phyloP scores from a whole-genome alignment of 1,140 invertebrate species.

The Eupeodes corollae region DNA sequence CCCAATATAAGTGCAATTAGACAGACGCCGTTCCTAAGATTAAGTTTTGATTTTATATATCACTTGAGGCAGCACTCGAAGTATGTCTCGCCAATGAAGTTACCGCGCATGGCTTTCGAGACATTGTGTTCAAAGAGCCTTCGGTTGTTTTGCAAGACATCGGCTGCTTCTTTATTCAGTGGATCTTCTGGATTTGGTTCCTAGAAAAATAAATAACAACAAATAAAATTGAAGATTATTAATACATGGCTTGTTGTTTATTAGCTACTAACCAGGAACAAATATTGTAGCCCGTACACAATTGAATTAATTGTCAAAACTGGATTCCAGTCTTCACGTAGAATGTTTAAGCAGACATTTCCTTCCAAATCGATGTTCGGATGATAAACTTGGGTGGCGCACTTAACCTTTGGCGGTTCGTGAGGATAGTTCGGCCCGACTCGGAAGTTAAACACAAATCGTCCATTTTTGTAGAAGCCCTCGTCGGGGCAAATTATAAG shows the following conservation, averaged over 20 bases:
- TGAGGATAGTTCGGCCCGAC: slow-evolving; percentile 95
- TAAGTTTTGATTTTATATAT: slow-evolving; percentile 42
- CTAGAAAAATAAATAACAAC: slow-evolving; percentile 41
- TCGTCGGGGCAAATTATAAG: slow-evolving; percentile 94
- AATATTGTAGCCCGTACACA: slow-evolving; percentile 94
- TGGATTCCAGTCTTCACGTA: slow-evolving; percentile 98
- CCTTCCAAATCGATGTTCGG: slow-evolving; percentile 92
- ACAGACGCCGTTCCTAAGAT: slow-evolving; percentile 27
- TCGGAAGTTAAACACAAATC: slow-evolving; percentile 93
- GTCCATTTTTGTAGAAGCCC: slow-evolving; percentile 89
- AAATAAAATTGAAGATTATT: neutral
- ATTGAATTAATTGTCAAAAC: slow-evolving; percentile 96
- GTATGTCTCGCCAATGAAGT: slow-evolving; percentile 82
- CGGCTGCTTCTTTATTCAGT: slow-evolving; percentile 97
- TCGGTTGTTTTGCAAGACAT: slow-evolving; percentile 88
- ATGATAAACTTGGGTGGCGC: slow-evolving; percentile 88
- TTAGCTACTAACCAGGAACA: slow-evolving; percentile 74
- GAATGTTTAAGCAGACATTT: slow-evolving; percentile 88
- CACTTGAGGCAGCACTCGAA: slow-evolving; percentile 95
- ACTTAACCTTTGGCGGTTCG: slow-evolving; percentile 91
- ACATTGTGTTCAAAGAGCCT: slow-evolving; percentile 94
- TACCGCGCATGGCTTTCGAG: slow-evolving; percentile 88
- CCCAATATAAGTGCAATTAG: slow-evolving; percentile 14
- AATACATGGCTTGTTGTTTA: neutral
- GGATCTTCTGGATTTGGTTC: slow-evolving; percentile 99